Evolutionary conservation across 2,113 vertebrate species (phyloP).

Genomic region (Prunella fulvescens): DNA sequence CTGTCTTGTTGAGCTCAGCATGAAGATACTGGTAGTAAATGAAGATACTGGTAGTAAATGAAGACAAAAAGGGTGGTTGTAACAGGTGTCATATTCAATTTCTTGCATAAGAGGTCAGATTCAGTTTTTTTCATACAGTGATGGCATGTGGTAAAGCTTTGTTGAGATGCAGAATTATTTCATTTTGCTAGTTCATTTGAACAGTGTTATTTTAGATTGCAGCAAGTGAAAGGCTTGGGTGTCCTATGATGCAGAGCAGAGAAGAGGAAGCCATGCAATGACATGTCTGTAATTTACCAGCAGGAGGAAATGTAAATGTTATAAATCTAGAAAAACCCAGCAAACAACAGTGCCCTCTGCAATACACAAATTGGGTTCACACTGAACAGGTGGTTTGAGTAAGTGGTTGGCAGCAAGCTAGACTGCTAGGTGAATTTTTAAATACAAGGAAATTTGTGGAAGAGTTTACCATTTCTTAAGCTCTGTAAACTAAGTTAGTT

Average conservation of each 20-base stretch:
- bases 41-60: neutral
- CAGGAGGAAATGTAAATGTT: neutral
- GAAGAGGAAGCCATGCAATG: neutral
- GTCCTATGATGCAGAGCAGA: neutral
- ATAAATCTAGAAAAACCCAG: neutral
- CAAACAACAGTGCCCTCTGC: neutral
- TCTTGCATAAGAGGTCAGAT: neutral
- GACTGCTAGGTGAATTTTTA: neutral
- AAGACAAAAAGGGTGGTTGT: neutral
- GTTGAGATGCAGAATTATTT: neutral
- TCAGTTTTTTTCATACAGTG: neutral
- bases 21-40: neutral
- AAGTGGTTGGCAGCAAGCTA: rapidly evolving
- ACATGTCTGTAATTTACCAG: neutral
- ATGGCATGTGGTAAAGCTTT: neutral
- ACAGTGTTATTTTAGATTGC: neutral
- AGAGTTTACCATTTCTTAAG: neutral
- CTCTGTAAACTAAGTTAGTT: neutral
- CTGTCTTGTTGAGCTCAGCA: neutral
- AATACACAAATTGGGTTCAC: neutral
- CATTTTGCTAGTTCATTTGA: neutral
- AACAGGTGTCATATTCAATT: neutral
- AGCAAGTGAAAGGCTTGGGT: neutral
- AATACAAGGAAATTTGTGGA: neutral
- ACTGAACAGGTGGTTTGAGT: neutral